Percentiles rank a stretch among this genome's conserved stretches.
Conservation (phyloP, 1,140 invertebrate species). For the Pogonus chalceus region DNA sequence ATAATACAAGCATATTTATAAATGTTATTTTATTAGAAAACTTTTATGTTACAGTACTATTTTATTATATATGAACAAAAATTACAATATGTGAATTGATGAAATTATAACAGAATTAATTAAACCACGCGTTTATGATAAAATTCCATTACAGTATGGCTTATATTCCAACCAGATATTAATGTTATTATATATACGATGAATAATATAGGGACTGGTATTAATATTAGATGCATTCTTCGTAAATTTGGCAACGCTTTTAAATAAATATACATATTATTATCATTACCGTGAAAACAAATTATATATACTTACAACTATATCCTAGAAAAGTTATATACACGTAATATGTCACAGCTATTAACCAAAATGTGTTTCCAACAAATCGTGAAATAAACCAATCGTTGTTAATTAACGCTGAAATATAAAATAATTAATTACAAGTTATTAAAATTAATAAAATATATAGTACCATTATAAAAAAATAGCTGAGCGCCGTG, state of each 20-base stretch:
- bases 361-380: slow-evolving; percentile 91
- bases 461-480: slow-evolving; percentile 56
- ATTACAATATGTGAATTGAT: no score
- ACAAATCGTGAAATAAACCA: slow-evolving; percentile 70
- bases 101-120: no score
- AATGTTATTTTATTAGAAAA: no score
- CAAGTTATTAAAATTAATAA: slow-evolving; percentile 12
- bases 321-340: slow-evolving; percentile 98
- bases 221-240: slow-evolving; percentile 79
- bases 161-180: slow-evolving; percentile 58
- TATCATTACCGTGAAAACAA: background rate
- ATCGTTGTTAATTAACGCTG: slow-evolving; percentile 66
- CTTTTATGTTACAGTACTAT: no score
- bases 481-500: slow-evolving; percentile 89
- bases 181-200: slow-evolving; percentile 67
- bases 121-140: slow-evolving; percentile 59
- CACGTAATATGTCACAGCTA: slow-evolving; percentile 85
- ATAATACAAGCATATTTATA: no score
- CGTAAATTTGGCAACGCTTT: slow-evolving; percentile 83
- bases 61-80: no score
- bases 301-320: slow-evolving; percentile 62
- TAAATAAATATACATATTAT: slow-evolving; percentile 29
- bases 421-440: slow-evolving; percentile 27
- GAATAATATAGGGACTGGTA: slow-evolving; percentile 59
- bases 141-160: slow-evolving; percentile 64